A percentile compares a stretch with the other conserved stretches of the same genome.
Conservation (phyloP, 1,140 invertebrate species). For the Drosophila aff. region DNA sequence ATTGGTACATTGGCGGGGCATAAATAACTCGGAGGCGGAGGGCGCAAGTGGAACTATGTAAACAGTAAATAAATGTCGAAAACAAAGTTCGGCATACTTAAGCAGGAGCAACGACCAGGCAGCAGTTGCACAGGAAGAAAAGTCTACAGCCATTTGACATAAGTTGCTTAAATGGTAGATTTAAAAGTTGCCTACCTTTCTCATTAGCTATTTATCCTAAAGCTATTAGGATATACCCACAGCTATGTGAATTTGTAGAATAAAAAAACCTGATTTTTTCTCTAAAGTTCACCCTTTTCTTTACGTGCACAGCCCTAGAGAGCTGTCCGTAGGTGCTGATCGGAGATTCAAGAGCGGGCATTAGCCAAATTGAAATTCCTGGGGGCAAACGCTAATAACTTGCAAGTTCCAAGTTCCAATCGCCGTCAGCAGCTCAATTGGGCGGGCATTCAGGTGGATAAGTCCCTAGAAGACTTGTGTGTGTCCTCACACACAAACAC, state of each 20-base stretch:
- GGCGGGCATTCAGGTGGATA: constrained; percentile 71
- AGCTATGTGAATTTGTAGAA: neutral
- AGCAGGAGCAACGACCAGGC: constrained; percentile 65
- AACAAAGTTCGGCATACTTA: constrained; percentile 67
- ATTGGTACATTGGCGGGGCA: constrained; percentile 38
- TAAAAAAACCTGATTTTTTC: neutral
- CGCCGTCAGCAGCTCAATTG: constrained; percentile 56
- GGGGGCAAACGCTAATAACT: constrained; percentile 68
- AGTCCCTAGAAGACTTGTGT: constrained; percentile 47
- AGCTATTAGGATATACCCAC: neutral
- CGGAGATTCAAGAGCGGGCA: constrained; percentile 38
- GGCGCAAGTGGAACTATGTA: constrained; percentile 60
- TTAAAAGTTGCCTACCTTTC: neutral
- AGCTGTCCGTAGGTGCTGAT: constrained; percentile 27
- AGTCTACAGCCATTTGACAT: neutral
- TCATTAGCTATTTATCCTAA: no score
- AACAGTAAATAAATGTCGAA: constrained; percentile 71
- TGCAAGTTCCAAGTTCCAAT: constrained; percentile 57
- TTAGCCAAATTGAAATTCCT: constrained; percentile 74
- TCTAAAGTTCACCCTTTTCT: neutral
- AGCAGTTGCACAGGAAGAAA: constrained; percentile 10
- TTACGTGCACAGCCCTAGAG: neutral
- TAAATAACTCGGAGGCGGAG: constrained; percentile 43
- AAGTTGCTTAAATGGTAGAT: neutral
- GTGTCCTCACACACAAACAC: constrained; percentile 23